Percentiles rank a stretch among this genome's conserved stretches.
These are phyloP conservation scores for Galagoides demidoff DNA, from an alignment of 2,797 vertebrate genomes.

Conservation along the genomic window DNA sequence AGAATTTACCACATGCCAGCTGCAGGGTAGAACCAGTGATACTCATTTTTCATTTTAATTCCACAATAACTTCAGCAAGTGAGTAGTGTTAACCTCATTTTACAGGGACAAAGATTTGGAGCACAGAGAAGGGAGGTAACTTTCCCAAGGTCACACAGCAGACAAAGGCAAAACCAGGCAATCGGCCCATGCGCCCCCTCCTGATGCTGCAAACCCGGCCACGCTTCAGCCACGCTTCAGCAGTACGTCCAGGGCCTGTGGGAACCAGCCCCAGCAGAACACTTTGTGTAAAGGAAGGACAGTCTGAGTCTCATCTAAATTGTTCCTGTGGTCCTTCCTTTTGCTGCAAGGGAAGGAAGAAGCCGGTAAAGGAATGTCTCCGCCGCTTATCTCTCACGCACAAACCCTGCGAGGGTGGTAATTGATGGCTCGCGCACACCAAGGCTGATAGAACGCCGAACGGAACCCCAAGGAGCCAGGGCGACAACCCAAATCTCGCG, in stretches of 20 bases:
- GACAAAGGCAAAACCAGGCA: not conserved
- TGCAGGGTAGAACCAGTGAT: not conserved
- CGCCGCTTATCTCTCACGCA: constrained; percentile 80
- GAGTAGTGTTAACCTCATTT: not conserved
- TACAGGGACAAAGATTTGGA: not conserved
- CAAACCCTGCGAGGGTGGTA: constrained; percentile 61
- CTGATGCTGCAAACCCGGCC: not conserved
- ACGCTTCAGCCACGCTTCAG: not conserved
- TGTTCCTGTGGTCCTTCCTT: constrained; percentile 45
- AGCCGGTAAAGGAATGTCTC: constrained; percentile 71
- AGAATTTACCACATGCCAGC: too few relatives aligned
- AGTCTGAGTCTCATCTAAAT: constrained; percentile 61
- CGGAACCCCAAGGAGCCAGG: constrained; percentile 22
- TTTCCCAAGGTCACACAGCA: not conserved
- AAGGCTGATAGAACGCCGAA: constrained; percentile 43
- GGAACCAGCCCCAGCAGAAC: not conserved
- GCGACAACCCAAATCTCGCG: constrained; percentile 2
- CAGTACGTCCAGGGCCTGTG: not conserved
- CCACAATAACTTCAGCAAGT: not conserved
- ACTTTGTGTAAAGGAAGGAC: constrained; percentile 55
- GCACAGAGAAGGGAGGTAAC: not conserved
- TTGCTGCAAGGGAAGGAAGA: not conserved
- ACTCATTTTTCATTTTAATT: not conserved
- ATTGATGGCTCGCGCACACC: constrained; percentile 39
- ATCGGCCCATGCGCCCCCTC: not conserved